Percentiles rank a stretch among this genome's conserved stretches.
phyloP scores from a whole-genome alignment of 2,113 vertebrate species.

The Ophiodon elongatus region DNA sequence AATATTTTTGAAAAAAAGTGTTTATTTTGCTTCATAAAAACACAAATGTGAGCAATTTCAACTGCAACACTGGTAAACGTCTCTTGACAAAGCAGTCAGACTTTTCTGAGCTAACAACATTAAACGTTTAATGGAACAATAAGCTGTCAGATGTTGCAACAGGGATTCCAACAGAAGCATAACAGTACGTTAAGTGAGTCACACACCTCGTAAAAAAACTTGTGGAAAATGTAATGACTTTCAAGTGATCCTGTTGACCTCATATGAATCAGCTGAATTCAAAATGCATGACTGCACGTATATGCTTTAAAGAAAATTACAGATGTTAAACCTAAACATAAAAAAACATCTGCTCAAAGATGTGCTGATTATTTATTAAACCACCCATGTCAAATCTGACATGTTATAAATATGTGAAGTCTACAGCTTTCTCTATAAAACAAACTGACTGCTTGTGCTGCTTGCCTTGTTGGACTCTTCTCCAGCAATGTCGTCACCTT shows the following conservation, averaged over 20 bases:
- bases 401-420: background rate
- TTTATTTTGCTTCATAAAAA: background rate
- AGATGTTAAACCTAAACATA: background rate
- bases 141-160: constrained; percentile 34
- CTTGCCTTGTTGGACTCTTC: constrained; percentile 16
- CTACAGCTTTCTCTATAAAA: background rate
- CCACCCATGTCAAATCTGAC: background rate
- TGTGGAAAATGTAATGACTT: constrained; percentile 42
- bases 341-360: background rate
- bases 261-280: constrained; percentile 26
- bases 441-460: background rate
- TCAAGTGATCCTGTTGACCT: constrained; percentile 36
- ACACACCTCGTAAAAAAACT: constrained; percentile 32
- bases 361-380: background rate
- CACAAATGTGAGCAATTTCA: background rate
- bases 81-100: background rate
- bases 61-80: background rate
- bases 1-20: background rate
- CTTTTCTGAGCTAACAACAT: constrained; percentile 4
- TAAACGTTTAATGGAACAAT: constrained; percentile 33
- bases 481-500: constrained; percentile 40
- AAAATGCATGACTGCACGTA: background rate
- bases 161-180: constrained; percentile 29
- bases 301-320: background rate
- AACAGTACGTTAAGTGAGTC: constrained; percentile 52